Evolutionary conservation across 2,888 invertebrate species (phyloP).

Genomic region (Conistra vaccinii): DNA sequence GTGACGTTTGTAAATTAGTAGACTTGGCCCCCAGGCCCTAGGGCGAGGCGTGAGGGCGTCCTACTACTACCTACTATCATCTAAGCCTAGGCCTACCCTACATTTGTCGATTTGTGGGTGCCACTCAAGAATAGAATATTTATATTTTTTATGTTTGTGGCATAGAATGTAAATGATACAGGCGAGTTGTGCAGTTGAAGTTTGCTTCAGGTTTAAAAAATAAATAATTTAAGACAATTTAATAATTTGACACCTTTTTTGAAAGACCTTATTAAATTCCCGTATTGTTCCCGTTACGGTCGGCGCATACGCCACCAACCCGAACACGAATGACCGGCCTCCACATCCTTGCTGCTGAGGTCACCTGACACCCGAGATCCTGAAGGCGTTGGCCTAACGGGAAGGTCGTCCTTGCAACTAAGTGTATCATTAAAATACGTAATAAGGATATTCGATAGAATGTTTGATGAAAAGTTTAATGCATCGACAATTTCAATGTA

Average conservation of each 20-base stretch:
- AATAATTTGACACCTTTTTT: conserved; percentile 61
- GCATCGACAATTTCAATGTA: no score
- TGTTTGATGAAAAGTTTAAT: background rate
- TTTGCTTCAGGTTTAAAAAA: background rate
- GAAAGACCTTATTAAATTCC: conserved; percentile 47
- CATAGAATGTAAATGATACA: background rate
- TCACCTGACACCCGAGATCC: conserved; percentile 75
- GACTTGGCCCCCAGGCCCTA: no score
- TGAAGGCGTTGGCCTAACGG: conserved; percentile 74
- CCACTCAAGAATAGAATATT: background rate
- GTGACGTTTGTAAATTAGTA: no score
- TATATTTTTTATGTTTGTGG: background rate
- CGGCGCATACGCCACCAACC: conserved; percentile 62
- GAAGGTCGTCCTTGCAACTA: conserved; percentile 62
- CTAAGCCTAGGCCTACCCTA: background rate
- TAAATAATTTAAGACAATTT: conserved; percentile 21
- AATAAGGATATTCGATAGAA: background rate
- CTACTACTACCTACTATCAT: no score
- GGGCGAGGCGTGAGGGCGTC: no score
- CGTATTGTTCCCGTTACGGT: conserved; percentile 66
- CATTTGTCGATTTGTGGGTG: background rate
- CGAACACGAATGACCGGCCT: conserved; percentile 64
- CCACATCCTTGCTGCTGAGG: conserved; percentile 72
- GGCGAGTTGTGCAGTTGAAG: background rate
- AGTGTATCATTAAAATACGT: background rate